Base-by-base conservation (phyloP, 2,113 vertebrate genomes). In the Anhinga rufa region DNA sequence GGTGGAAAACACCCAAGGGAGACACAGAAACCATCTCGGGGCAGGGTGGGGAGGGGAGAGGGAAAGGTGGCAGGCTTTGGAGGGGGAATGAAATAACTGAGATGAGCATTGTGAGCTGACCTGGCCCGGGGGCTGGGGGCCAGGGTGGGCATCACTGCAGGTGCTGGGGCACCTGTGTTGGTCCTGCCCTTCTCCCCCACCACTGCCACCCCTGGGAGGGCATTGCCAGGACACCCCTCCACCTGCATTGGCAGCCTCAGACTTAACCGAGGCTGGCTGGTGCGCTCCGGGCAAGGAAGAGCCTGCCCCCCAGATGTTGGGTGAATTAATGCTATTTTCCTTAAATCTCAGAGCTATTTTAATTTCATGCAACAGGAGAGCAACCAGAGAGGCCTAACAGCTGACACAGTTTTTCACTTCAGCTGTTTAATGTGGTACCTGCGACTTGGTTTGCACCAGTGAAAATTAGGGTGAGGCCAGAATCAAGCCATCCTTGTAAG, bases 171-270 rank as follows among this genome's bases (percentile, higher is more conserved):
- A 4, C 5, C 28, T 22, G 29, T 51, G 32, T 14, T 74, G 49
- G 40, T 42, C 22, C n/a, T 64, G 14, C 12, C 8, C n/a, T 76
- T 49, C 71, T 66, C 22, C n/a, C 19, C 24, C 61, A 40, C 8
- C 7, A 3, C 61, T 48, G 52, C 12, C 71, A 36, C 34, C 31
- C 2, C 1, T 0, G 0, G 20, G 20, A 83, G 17, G 16, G 32
- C 60, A 54, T 42, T 4, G 2, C 13, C 38, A 2, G 2, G 32
- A 17, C 32, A n/a, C 19, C 5, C 16, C 26, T 46, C 38, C 3
- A 3, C 44, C 4, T 3, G 66, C 12, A 2, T 0, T 1, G 4
- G 22, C 10, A 6, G 10, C 62, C 49, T 46, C 1, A 3, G 55
- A 5, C 15, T 42, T 34, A 40, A 71, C 17, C 0, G 3, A 34